Evolutionary conservation across 2,797 vertebrate species (phyloP).

Genomic region (Schizopygopsis pylzovi): DNA sequence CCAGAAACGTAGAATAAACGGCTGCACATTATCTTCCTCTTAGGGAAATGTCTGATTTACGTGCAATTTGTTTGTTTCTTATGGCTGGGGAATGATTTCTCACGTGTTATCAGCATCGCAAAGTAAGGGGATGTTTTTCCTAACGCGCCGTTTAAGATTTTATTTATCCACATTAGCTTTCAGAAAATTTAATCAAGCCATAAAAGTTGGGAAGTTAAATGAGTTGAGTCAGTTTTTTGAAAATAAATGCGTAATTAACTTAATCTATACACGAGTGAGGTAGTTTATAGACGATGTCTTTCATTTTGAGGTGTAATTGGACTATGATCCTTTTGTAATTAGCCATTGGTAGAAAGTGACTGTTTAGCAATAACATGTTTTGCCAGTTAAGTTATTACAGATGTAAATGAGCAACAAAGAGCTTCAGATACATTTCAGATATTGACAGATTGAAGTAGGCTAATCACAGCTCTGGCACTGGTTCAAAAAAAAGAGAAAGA

Average conservation of each 20-base stretch:
- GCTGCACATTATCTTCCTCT: constrained; percentile 63
- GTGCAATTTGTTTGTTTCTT: constrained; percentile 63
- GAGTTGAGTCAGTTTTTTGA: neutral
- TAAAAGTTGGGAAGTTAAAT: constrained; percentile 2
- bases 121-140: constrained; percentile 17
- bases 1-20: constrained; percentile 69
- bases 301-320: constrained; percentile 20
- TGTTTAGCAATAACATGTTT: constrained; percentile 35
- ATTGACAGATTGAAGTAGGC: constrained; percentile 69
- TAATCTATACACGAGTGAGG: neutral
- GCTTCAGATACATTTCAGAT: constrained; percentile 52
- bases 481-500: constrained; percentile 70
- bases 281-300: neutral
- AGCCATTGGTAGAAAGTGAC: constrained; percentile 2
- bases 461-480: constrained; percentile 69
- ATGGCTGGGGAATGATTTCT: constrained; percentile 42
- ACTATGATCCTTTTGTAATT: neutral
- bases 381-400: constrained; percentile 28
- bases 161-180: constrained; percentile 16
- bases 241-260: constrained; percentile 30
- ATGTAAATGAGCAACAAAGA: constrained; percentile 6
- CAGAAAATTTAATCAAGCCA: constrained; percentile 1
- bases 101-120: constrained; percentile 4
- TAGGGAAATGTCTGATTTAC: constrained; percentile 53
- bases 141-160: constrained; percentile 10